Base-by-base conservation (phyloP, 2,888 invertebrate species). In the Hedya salicella region DNA sequence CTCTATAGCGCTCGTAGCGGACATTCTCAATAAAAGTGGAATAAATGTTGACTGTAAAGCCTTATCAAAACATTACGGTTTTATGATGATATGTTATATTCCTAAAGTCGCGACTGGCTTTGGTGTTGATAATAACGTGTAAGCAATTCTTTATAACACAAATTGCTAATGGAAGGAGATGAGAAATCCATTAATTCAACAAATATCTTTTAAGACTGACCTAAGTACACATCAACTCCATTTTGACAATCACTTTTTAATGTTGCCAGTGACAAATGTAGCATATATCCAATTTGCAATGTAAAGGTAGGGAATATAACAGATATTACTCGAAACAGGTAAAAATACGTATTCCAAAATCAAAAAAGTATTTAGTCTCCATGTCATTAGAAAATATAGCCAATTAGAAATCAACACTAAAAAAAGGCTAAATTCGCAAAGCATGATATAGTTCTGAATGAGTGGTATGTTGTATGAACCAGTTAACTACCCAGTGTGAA, bases 1-100 rank as follows among this genome's bases (percentile, higher is more conserved):
- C 71, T 88, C 89, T 62, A 88, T 74, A 67, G 79, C 78, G 71
- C 72, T 82, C 57, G 75, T 71, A 57, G 83, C 76, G 68, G 88
- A 85, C 89, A 89, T 89, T 74, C 56, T 70, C 13, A 36, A 52
- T 19, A 25, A 65, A 46, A 46, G 36, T 65, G 39, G 46, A 40
- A 52, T 52, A 50, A 30, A 60, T 48, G 30, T 59, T 59, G 46
- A 14, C 17, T n/a, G 44, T 59, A 39, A 36, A 44, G n/a, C 17
- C 39, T 36, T 59, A 53, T 53, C 59, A 65, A 59, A 65, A 65
- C 65, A 65, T 65, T 39, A 46, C 46, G 17, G 44, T 59, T 44
- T 16, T 3, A 36, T 14, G 19, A 39, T 14, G 44, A 46, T 65
- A 53, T 46, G 59, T 44, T 30, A n/a, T 1, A n/a, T 14, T 46